Evolutionary conservation across 2,888 invertebrate genomes (phyloP), one percentile per base, ranked within the genome.

Genomic region (Drosophila greeni): DNA sequence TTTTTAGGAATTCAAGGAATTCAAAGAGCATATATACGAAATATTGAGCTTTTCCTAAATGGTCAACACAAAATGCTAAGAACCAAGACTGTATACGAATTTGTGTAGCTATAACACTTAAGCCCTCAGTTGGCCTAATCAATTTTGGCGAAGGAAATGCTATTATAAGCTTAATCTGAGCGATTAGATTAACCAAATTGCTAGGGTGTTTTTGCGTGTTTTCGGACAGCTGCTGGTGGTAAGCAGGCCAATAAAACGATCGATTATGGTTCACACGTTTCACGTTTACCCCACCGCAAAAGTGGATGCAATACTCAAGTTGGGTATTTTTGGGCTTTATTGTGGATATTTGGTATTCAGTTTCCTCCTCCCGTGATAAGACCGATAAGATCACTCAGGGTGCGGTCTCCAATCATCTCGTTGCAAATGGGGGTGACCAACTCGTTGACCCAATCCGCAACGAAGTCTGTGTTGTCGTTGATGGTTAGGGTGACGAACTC

Each of bases 401-500:
- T 48, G 18, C 68, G 77, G 12, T 86, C 85, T 1, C 83, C 85
- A 59, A 87, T 75, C 7, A 76, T 7, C 0, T 74, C 70, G 73
- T 87, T 87, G 16, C 75, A 70, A 2, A 75, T 11, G 6, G 85
- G 83, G 16, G 86, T 71, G 18, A 70, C 59, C 1, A 53, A n/a
- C 14, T 40, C 52, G 56, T 85, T 75, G n/a, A 80, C 66, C 24
- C 73, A 69, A 0, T 74, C 34, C 7, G 84, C 76, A 2, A 85
- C 60, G 12, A 73, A 65, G 0, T 85, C 75, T 18, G 84, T 82
- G 62, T 87, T 87, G 18, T 87, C 87, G 58, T 87, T 87, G 37
- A 87, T 59, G 5, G 73, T 66, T 29, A 87, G 29, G 47, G 64
- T 58, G 42, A 87, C 69, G 57, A 82, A 77, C 58, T 87, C 87